These are phyloP conservation scores for Gryllus longicercus DNA, from an alignment of 2,888 invertebrate species.

Conservation along the genomic window DNA sequence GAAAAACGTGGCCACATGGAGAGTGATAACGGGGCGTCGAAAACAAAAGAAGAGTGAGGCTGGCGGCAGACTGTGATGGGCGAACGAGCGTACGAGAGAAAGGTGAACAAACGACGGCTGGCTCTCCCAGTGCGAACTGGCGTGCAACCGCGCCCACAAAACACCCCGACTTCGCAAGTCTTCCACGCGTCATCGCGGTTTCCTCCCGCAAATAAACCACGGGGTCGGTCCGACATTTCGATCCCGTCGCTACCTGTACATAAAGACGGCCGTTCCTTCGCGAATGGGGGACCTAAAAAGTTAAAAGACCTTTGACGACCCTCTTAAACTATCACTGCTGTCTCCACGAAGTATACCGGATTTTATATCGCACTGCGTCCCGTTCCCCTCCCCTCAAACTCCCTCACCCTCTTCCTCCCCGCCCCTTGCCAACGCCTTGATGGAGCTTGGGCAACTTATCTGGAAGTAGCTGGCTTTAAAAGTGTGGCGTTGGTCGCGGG, in stretches of 20 bases:
- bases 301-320: neutral
- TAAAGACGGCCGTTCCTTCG: neutral
- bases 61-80: no score
- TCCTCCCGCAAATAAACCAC: neutral
- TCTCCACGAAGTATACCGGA: neutral
- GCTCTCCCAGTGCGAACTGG: no score
- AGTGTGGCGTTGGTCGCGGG: neutral
- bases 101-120: no score
- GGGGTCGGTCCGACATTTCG: neutral
- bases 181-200: neutral
- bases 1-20: no score
- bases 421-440: neutral
- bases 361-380: neutral
- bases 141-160: neutral
- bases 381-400: no score
- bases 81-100: no score
- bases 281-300: neutral
- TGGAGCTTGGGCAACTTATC: neutral
- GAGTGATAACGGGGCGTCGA: no score
- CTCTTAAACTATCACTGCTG: constrained; percentile 9
- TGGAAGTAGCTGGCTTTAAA: neutral
- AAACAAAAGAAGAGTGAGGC: no score
- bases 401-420: no score
- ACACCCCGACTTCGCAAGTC: neutral
- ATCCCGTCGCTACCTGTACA: neutral